A percentile compares a stretch with the other conserved stretches of the same genome.
phyloP scores from a whole-genome alignment of 1,140 invertebrate genomes.

The Phymorhynchus buccinoides region DNA sequence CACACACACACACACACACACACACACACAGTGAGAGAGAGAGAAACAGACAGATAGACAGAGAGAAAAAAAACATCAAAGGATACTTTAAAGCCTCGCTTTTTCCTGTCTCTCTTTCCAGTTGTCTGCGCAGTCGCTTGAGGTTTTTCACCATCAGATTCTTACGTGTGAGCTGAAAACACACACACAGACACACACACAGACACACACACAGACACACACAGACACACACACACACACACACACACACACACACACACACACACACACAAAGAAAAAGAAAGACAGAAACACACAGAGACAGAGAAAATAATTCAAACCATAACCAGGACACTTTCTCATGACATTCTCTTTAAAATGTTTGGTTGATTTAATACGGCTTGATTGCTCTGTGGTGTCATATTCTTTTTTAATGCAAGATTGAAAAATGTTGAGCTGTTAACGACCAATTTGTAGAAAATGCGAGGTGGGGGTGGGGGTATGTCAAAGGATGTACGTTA shows the following conservation, averaged over 20 bases:
- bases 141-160: constrained; percentile 75
- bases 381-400: too few species aligned
- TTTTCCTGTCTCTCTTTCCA: constrained; percentile 69
- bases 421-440: too few species aligned
- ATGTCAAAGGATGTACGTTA: too few species aligned
- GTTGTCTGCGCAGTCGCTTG: constrained; percentile 68
- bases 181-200: constrained; percentile 11
- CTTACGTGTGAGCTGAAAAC: constrained; percentile 71
- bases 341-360: too few species aligned
- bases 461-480: too few species aligned
- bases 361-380: too few species aligned
- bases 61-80: constrained; percentile 26
- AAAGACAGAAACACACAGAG: background rate
- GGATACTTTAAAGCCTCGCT: constrained; percentile 62
- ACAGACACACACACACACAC: background rate
- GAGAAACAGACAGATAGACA: background rate
- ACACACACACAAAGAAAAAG: background rate
- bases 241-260: background rate
- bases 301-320: background rate
- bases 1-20: background rate
- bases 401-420: too few species aligned
- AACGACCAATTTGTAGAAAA: too few species aligned
- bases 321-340: too few species aligned
- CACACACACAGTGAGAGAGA: constrained; percentile 69
- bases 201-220: background rate